Evolutionary conservation across 2,888 invertebrate species (phyloP), one percentile per base, ranked within the genome.

Genomic region (Abscondita cerata): DNA sequence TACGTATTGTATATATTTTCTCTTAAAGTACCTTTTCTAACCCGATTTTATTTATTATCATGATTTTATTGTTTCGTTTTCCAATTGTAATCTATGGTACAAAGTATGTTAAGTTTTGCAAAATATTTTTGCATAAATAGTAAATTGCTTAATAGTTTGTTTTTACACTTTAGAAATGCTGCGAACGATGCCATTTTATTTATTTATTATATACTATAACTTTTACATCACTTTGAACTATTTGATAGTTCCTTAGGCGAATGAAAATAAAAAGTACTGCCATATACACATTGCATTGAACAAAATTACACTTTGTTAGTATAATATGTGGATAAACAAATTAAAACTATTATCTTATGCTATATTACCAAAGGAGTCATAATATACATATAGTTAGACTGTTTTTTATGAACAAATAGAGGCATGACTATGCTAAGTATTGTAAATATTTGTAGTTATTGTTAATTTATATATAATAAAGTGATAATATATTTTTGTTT

Each of bases 381-480:
- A 44, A 18, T 44, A 18, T 44, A 19, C 11, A 9, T 44, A 18
- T 44, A 44, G 18, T 44, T 44, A 44, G 8, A 18, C 19, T 44
- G 25, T 25, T 19, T 44, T 18, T n/a, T 5, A 44, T 44, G 44
- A 44, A 44, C 44, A 44, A 44, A 16, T 44, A 44, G 44, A 18
- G n/a, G 19, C 11, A 54, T 54, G 53, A 41, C 53, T 40, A 53
- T 53, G 20, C 34, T 18, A 36, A 52, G 36, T 31, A 36, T 52
- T 54, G 44, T 54, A 44, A 41, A 44, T 54, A 54, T 34, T 16
- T 50, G 44, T 50, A 50, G 13, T 33, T 50, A 54, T 46, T 54
- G 53, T 54, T 54, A 54, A 54, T 44, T 54, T 54, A 54, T 54
- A 40, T n/a, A n/a, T n/a, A 54, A 46, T 44, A 54, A 54, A 44